Conservation (phyloP, 1,140 invertebrate species). For the Drosophila yakuba region DNA sequence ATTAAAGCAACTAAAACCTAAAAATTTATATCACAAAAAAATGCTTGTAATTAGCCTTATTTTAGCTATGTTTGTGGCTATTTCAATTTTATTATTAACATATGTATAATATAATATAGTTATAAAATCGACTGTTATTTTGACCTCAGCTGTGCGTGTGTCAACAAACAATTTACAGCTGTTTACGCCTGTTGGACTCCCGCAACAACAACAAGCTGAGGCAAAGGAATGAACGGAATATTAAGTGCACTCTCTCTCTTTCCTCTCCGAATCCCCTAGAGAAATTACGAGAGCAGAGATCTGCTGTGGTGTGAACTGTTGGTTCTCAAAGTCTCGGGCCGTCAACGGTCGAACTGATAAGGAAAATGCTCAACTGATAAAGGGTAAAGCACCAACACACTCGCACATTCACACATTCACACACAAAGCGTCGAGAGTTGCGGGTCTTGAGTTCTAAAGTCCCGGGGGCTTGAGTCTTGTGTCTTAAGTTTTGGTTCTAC, state of each 20-base stretch:
- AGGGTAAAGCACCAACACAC: neutral
- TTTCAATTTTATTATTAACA: neutral
- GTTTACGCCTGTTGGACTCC: constrained; percentile 77
- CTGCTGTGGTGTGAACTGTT: constrained; percentile 3
- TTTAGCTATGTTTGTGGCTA: neutral
- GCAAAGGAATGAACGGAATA: neutral
- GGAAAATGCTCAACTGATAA: constrained; percentile 25
- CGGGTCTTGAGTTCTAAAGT: neutral
- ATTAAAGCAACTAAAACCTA: neutral
- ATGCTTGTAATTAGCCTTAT: neutral
- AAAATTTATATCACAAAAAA: neutral
- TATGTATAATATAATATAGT: no score
- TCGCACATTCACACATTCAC: neutral
- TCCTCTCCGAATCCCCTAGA: neutral
- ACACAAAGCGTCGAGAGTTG: constrained; percentile 10
- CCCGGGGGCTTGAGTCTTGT: neutral
- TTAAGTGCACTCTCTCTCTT: neutral
- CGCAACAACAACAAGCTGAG: constrained; percentile 16
- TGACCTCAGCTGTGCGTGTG: constrained; percentile 15
- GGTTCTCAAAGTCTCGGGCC: constrained; percentile 14
- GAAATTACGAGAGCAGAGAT: constrained; percentile 6
- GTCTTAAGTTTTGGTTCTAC: constrained; percentile 9
- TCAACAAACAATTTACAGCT: constrained; percentile 75
- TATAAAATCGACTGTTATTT: neutral
- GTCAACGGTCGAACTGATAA: constrained; percentile 44